These are phyloP conservation scores for Podabrus alpinus DNA, from an alignment of 2,888 invertebrate species.

Conservation along the genomic window DNA sequence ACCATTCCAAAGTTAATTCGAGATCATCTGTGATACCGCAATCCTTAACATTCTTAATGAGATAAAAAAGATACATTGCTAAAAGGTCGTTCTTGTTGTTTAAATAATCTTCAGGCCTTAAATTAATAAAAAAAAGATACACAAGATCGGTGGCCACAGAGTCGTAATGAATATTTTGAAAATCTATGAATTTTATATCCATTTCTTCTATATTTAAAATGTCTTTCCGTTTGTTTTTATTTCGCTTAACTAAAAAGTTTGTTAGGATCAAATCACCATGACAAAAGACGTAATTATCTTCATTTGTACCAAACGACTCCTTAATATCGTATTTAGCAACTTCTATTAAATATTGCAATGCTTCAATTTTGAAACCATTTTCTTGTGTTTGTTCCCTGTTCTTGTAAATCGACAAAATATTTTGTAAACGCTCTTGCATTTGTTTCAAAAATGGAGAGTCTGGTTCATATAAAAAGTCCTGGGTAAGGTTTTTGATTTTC, in stretches of 20 bases:
- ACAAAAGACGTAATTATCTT: neutral
- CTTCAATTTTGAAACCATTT: neutral
- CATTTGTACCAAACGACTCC: neutral
- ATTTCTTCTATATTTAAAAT: slow-evolving; percentile 27
- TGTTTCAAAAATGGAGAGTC: neutral
- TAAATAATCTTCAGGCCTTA: slow-evolving; percentile 23
- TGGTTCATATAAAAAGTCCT: slow-evolving; percentile 10
- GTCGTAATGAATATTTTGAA: slow-evolving; percentile 35
- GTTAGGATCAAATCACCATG: neutral
- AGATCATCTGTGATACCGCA: slow-evolving; percentile 14
- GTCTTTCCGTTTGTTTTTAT: slow-evolving; percentile 15
- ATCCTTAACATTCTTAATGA: slow-evolving; percentile 15
- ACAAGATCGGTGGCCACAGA: slow-evolving; percentile 37
- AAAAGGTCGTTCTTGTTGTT: slow-evolving; percentile 27
- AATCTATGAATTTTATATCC: slow-evolving; percentile 33
- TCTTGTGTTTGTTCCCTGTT: neutral
- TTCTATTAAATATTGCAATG: neutral
- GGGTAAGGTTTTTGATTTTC: slow-evolving; percentile 1
- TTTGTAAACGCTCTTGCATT: neutral
- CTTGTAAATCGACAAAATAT: neutral
- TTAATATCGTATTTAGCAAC: neutral
- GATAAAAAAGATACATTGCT: slow-evolving; percentile 24
- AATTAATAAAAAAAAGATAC: slow-evolving; percentile 37
- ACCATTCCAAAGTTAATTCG: slow-evolving; percentile 31
- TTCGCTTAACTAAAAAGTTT: neutral